Evolutionary conservation across 2,888 invertebrate species (phyloP).

Genomic region (Drosophila dives): DNA sequence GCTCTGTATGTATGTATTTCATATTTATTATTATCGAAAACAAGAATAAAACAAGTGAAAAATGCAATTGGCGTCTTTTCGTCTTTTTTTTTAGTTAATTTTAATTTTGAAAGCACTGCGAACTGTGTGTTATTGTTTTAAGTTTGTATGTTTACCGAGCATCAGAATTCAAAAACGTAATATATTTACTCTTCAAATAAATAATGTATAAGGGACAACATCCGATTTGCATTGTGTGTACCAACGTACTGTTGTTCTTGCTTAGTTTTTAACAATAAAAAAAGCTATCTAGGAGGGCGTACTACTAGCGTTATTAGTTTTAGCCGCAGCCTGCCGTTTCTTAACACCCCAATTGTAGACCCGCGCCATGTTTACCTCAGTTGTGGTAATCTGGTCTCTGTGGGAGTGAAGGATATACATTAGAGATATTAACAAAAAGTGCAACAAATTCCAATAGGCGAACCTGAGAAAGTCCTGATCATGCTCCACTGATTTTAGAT

Average conservation of each 20-base stretch:
- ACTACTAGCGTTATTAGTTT: conserved; percentile 57
- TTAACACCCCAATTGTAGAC: conserved; percentile 99
- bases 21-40: conserved; percentile 61
- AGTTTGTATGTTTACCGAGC: conserved; percentile 20
- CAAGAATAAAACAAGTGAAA: conserved; percentile 44
- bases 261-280: conserved; percentile 19
- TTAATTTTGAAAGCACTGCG: conserved; percentile 51
- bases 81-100: conserved; percentile 12
- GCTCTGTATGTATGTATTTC: conserved; percentile 24
- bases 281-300: conserved; percentile 49
- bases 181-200: conserved; percentile 56
- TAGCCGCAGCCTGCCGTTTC: conserved; percentile 91
- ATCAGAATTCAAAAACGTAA: conserved; percentile 11
- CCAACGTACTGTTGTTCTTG: conserved; percentile 17
- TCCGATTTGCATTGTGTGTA: conserved; percentile 26
- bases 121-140: conserved; percentile 28
- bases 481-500: conserved; percentile 93
- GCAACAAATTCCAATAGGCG: not conserved
- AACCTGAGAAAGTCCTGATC: conserved; percentile 97
- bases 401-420: not conserved
- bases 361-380: conserved; percentile 99
- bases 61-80: conserved; percentile 41
- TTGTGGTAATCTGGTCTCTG: conserved; percentile 98
- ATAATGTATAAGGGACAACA: conserved; percentile 52
- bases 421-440: not conserved